Conservation (phyloP, 2,797 vertebrate genomes). For the Chiloscyllium punctatum region DNA sequence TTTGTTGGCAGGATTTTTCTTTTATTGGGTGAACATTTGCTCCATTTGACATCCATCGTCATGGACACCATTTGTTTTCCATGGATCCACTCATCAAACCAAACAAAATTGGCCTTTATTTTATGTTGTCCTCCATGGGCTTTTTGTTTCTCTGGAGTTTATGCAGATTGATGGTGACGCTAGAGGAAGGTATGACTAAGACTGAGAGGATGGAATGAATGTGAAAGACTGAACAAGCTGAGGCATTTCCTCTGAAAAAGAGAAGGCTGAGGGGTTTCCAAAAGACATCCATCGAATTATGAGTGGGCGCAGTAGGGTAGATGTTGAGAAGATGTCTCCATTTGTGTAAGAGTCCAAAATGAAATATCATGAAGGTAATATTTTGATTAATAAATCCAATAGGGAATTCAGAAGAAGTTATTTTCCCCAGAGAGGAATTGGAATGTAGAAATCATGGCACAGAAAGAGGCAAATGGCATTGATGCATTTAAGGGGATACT, state of each 20-base stretch:
- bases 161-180: background rate
- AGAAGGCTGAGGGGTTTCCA: background rate
- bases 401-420: background rate
- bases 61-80: too few species aligned
- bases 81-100: background rate
- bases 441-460: background rate
- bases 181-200: background rate
- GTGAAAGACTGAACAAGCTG: background rate
- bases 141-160: background rate
- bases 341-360: background rate
- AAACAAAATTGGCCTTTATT: background rate
- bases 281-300: background rate
- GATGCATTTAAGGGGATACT: background rate
- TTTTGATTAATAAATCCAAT: background rate
- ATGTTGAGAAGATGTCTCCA: background rate
- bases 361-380: background rate
- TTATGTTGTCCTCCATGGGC: background rate
- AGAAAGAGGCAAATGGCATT: background rate
- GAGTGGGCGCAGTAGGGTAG: background rate
- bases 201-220: background rate
- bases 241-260: background rate
- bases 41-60: background rate
- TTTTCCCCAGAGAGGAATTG: background rate
- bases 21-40: background rate
- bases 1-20: too few species aligned